phyloP scores from a whole-genome alignment of 2,797 vertebrate genomes.

The Limnodromus scolopaceus region DNA sequence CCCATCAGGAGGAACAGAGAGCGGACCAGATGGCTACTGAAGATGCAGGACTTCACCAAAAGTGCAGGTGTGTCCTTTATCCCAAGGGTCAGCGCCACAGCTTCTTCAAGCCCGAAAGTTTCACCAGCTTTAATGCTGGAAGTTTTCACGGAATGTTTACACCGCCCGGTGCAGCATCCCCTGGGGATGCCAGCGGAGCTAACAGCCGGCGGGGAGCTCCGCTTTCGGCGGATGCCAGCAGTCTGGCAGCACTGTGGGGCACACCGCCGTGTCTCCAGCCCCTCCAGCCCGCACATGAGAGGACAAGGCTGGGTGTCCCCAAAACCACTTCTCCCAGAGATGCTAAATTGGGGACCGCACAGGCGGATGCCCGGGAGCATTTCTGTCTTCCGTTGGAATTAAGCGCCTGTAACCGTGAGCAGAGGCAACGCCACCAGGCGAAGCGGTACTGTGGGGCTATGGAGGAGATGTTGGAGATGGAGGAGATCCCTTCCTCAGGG shows the following conservation, averaged over 20 bases:
- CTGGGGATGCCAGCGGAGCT: accelerated
- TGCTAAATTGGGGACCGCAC: no score
- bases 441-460: accelerated
- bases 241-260: neutral
- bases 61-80: neutral
- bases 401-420: accelerated
- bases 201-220: accelerated
- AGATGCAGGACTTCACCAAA: neutral
- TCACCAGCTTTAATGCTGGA: neutral
- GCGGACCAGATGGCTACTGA: accelerated
- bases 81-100: no score
- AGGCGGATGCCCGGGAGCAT: neutral
- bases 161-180: accelerated
- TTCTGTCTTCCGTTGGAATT: neutral
- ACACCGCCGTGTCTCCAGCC: neutral
- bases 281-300: no score
- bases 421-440: no score
- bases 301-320: neutral
- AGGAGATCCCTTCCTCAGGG: accelerated
- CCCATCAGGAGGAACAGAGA: neutral
- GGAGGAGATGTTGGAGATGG: neutral
- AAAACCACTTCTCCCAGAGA: neutral
- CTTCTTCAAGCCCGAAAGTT: neutral
- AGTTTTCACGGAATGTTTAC: no score
- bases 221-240: accelerated